Percentiles rank a stretch among this genome's conserved stretches.
Conservation (phyloP, 2,888 invertebrate species). For the Agrypnus murinus region DNA sequence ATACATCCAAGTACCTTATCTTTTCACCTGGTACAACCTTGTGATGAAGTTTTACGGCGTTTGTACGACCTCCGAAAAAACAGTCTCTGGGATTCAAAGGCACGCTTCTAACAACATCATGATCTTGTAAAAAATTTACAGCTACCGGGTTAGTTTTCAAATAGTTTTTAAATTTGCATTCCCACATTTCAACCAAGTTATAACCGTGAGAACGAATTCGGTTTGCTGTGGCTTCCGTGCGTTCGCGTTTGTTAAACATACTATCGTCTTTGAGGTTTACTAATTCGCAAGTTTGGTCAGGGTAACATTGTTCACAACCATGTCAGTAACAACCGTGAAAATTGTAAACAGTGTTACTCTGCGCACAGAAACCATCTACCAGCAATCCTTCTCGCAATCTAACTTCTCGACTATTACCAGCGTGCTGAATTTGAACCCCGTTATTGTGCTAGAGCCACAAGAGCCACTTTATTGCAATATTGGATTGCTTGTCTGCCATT, state of each 20-base stretch:
- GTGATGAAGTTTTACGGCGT: slow-evolving; percentile 53
- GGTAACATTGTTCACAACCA: background rate
- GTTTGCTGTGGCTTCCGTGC: background rate
- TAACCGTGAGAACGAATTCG: background rate
- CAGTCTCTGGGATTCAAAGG: slow-evolving; percentile 56
- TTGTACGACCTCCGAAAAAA: slow-evolving; percentile 60
- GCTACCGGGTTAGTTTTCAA: background rate
- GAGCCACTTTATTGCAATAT: slow-evolving; percentile 29
- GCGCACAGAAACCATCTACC: background rate
- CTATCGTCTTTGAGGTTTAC: background rate
- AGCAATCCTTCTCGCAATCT: background rate
- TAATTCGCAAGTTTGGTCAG: background rate
- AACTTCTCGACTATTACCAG: background rate
- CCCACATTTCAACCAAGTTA: background rate
- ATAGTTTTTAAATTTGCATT: background rate
- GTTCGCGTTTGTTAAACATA: background rate
- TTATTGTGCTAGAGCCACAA: background rate
- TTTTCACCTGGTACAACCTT: slow-evolving; percentile 54
- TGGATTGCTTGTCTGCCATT: slow-evolving; percentile 55
- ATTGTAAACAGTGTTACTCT: background rate
- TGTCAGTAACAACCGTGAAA: background rate
- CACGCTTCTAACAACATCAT: background rate
- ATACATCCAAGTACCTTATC: too few species aligned
- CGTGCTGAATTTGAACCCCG: background rate
- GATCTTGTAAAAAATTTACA: background rate